These are phyloP conservation scores for Mactra quadrangularis DNA, from an alignment of 1,140 invertebrate species.

Conservation along the genomic window DNA sequence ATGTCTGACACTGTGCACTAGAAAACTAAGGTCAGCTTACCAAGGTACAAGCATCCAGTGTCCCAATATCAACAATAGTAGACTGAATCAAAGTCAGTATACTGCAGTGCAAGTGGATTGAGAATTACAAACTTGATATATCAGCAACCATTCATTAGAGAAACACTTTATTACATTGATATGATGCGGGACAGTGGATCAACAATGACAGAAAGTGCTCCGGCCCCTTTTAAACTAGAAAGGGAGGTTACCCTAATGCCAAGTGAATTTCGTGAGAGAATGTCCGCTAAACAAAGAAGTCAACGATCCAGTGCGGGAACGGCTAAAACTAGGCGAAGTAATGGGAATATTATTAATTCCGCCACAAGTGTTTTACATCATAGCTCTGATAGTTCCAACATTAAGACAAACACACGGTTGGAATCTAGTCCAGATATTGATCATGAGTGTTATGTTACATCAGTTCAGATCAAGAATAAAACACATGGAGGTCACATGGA, in stretches of 20 bases:
- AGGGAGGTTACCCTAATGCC: slow-evolving; percentile 55
- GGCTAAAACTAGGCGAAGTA: not conserved
- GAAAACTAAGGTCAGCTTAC: no score
- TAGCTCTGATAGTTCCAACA: no score
- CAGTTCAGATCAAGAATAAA: not conserved
- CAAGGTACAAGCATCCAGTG: no score
- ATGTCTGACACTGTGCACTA: no score
- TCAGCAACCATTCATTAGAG: no score
- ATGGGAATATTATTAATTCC: not conserved
- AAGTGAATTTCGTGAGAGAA: slow-evolving; percentile 45
- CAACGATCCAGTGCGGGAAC: slow-evolving; percentile 34
- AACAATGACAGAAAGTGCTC: slow-evolving; percentile 26
- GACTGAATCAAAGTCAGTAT: no score
- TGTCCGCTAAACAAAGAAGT: slow-evolving; percentile 48
- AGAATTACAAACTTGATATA: no score
- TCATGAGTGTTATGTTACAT: slow-evolving; percentile 7
- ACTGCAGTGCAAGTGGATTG: no score
- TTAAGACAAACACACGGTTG: no score
- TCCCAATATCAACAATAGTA: no score
- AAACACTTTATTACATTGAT: no score
- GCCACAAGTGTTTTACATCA: not conserved
- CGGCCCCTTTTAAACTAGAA: slow-evolving; percentile 47
- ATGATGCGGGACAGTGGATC: slow-evolving; percentile 39
- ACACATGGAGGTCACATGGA: not conserved
- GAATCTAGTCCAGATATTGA: not conserved